phyloP scores from a whole-genome alignment of 2,113 vertebrate genomes.

The Chaetops frenatus region DNA sequence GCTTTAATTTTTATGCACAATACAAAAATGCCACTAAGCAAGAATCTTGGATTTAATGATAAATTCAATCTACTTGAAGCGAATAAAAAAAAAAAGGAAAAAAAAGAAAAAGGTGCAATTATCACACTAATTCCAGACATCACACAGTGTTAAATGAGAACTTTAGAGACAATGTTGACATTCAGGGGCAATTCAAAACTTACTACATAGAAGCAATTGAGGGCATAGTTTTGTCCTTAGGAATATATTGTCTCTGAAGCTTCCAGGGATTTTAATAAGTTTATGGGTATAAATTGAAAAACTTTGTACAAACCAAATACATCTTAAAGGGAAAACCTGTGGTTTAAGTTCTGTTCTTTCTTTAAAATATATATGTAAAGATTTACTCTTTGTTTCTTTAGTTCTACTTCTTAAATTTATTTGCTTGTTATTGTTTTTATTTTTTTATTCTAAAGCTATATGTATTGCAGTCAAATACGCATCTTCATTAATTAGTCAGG shows the following conservation, averaged over 20 bases:
- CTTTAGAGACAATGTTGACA: not conserved
- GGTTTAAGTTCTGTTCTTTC: not conserved
- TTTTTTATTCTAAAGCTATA: not conserved
- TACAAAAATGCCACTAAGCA: not conserved
- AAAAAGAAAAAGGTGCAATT: not conserved
- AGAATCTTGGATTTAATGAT: not conserved
- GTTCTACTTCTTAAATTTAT: not conserved
- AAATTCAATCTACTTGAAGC: not conserved
- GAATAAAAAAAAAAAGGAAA: too few species aligned
- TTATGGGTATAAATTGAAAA: not conserved
- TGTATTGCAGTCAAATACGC: not conserved
- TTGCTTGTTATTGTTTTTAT: rapidly evolving
- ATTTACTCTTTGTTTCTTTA: not conserved
- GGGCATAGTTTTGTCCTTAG: not conserved
- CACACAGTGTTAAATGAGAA: not conserved
- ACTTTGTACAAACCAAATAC: not conserved
- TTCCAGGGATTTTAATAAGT: not conserved
- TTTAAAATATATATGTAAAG: not conserved
- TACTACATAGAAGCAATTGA: not conserved
- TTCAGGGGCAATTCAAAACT: not conserved
- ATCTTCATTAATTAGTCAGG: not conserved
- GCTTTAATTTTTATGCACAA: not conserved
- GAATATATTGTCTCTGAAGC: not conserved
- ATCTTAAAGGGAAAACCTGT: not conserved
- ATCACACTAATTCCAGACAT: not conserved